These are phyloP conservation scores for Melanotaenia maccullochi DNA, from an alignment of 2,797 vertebrate species.

Conservation along the genomic window DNA sequence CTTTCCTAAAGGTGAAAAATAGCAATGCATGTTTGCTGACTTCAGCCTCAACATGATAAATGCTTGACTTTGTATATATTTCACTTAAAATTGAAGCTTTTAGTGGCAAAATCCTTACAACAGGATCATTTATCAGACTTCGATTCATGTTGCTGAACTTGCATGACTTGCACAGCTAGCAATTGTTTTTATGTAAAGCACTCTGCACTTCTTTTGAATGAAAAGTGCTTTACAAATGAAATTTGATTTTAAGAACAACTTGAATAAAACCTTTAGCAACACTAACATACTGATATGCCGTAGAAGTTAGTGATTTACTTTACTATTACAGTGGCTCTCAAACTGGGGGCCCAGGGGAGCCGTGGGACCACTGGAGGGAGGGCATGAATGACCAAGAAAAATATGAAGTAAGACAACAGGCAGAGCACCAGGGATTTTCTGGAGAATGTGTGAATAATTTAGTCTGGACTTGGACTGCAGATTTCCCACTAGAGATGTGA, in stretches of 20 bases:
- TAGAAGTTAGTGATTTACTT: not conserved
- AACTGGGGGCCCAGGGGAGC: not conserved
- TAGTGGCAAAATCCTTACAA: not conserved
- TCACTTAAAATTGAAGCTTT: not conserved
- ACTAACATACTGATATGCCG: not conserved
- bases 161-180: not conserved
- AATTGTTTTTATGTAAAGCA: too few relatives aligned
- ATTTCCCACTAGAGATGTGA: not conserved
- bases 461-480: not conserved
- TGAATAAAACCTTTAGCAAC: not conserved
- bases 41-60: not conserved
- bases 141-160: not conserved
- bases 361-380: not conserved
- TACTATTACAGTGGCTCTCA: not conserved
- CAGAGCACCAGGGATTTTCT: not conserved
- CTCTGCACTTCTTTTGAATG: too few relatives aligned
- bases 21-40: not conserved
- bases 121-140: not conserved
- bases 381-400: not conserved
- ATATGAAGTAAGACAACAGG: not conserved
- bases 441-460: not conserved
- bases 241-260: not conserved
- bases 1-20: not conserved
- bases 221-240: too few relatives aligned
- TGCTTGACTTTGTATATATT: not conserved